Evolutionary conservation across 2,797 vertebrate genomes (phyloP), one percentile per base, ranked within the genome.

Genomic region (Sebastes nivosus): DNA sequence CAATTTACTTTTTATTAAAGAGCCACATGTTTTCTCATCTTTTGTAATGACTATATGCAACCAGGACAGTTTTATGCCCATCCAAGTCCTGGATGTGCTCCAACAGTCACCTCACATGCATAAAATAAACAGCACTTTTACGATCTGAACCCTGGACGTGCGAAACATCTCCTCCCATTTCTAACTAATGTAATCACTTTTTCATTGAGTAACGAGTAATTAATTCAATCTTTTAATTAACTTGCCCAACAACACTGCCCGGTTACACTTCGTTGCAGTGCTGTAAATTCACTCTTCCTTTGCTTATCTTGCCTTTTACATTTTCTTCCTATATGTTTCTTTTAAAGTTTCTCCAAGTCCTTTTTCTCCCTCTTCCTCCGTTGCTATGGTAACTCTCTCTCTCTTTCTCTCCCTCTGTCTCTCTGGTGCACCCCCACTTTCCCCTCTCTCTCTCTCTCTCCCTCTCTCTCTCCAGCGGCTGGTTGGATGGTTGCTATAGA

Each of bases 401-500:
- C 74, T 71, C 77, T 85, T 83, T 88, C 86, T 83, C 88, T 87
- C 82, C 79, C 68, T 87, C 88, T 73, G 25, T 91, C 86, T 92
- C 89, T 91, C 84, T 64, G 24, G 76, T 88, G 87, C 92, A 90
- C 93, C 91, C 92, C 89, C 89, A 84, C 87, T 93, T 80, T 85
- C 91, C 89, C 89, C 89, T 64, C 80, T 66, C 80, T 76, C 83
- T 27, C 63, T 5, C 27, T 73, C 82, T 81, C 88, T 57, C 81
- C 67, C 87, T 81, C 84, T 78, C 82, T 85, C 92, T 92, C 90
- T 89, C 81, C 65, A 85, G 91, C 73, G 91, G 92, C 93, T 95
- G 94, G 94, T 94, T 93, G 91, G 86, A 92, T 76, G 87, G 94
- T 95, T 96, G 95, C 95, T 96, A 96, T 95, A 92, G 95, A 94